Conservation (phyloP, 2,113 vertebrate species). For the Orientallactaga bullata region DNA sequence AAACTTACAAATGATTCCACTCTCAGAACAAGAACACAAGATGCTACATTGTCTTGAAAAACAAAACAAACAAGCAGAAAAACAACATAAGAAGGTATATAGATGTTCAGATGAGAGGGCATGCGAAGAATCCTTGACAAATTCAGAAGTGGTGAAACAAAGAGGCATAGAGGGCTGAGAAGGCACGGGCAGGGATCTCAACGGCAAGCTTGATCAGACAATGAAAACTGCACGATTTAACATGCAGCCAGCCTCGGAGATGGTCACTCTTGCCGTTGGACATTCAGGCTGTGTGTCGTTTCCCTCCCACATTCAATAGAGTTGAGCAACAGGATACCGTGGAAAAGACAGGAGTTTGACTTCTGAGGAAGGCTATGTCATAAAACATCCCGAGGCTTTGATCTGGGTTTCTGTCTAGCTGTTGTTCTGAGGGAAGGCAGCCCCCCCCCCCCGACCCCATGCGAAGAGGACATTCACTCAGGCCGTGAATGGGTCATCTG, state of each 20-base stretch:
- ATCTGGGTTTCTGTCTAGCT: constrained; percentile 4
- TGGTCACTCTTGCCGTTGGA: not conserved
- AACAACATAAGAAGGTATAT: not conserved
- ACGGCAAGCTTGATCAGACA: not conserved
- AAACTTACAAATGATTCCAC: not conserved
- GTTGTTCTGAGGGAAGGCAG: not conserved
- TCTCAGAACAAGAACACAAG: constrained; percentile 27
- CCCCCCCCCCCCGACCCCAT: no score
- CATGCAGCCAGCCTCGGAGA: not conserved
- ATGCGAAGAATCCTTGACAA: not conserved
- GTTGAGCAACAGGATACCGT: not conserved
- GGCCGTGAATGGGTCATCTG: not conserved
- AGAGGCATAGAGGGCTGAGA: not conserved
- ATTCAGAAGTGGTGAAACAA: not conserved
- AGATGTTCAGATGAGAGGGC: not conserved
- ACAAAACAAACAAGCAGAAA: not conserved
- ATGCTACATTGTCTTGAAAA: not conserved
- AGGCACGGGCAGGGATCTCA: not conserved
- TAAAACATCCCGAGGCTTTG: constrained; percentile 1
- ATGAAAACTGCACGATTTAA: not conserved
- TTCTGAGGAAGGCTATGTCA: constrained; percentile 22
- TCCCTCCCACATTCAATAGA: not conserved
- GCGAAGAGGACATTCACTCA: not conserved
- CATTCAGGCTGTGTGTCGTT: not conserved
- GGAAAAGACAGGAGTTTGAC: not conserved